Base-by-base conservation (phyloP, 2,113 vertebrate genomes). In the Fregata magnificens region DNA sequence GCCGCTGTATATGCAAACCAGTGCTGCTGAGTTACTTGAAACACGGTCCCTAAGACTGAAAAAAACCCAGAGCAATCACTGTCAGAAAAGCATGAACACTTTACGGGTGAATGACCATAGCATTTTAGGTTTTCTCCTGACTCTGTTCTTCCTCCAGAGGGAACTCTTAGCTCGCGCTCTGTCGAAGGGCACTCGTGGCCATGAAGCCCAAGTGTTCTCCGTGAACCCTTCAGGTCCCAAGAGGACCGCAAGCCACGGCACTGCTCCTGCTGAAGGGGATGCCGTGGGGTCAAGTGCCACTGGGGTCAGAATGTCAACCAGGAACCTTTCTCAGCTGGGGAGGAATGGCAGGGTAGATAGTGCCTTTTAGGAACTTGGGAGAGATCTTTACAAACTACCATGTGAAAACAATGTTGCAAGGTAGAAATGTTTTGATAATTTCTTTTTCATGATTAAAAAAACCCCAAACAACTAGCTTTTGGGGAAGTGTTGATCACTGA, bases 131-230 rank as follows among this genome's bases (percentile, higher is more conserved):
- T 53, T 65, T 32, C 26, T 47, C 11, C n/a, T 32, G 22, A 24
- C 13, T 34, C 14, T 40, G 11, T 65, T 71, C n/a, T 56, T 26
- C 15, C 32, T 47, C 34, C 34, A 36, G 11, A 29, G 13, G 6
- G 66, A 42, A 20, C 12, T 6, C 25, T 28, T 11, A 10, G 9
- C 19, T 59, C 2, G 2, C 0, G 1, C 12, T 19, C 25, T 36
- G 10, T 15, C 6, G 2, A 45, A 19, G 17, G 16, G 16, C 31
- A 21, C 17, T 50, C 1, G 1, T 0, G 3, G 8, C 8, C 2
- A 1, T 16, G 67, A 69, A 44, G n/a, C 34, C 13, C 45, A 16
- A 3, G 7, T 2, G 6, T 4, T 47, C 26, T 47, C 34, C 11
- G 1, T 2, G 10, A 82, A 26, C 7, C 31, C 25, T 32, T 52